A percentile compares a stretch with the other conserved stretches of the same genome.
Evolutionary conservation across 2,888 invertebrate species (phyloP).

Genomic region (Tachina lurida): DNA sequence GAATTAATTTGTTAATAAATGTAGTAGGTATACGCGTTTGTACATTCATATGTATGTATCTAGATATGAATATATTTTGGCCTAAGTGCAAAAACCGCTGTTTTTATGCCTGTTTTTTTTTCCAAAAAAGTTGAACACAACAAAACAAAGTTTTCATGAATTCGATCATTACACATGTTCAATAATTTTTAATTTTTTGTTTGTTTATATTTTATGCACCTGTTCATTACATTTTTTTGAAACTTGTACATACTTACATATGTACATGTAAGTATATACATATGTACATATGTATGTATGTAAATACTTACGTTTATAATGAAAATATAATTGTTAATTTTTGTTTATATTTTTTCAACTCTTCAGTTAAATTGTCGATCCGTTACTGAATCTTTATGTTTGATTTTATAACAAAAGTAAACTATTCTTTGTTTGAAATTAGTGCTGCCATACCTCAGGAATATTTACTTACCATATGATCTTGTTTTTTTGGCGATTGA

Average conservation of each 20-base stretch:
- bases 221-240: background rate
- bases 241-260: too few species aligned
- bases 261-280: too few species aligned
- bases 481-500: background rate
- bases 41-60: background rate
- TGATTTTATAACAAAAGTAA: slow-evolving; percentile 22
- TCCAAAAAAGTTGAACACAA: background rate
- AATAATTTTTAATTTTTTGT: background rate
- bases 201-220: background rate
- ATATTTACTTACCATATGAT: background rate
- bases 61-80: background rate
- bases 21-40: background rate
- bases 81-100: background rate
- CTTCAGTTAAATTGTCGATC: slow-evolving; percentile 16
- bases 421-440: slow-evolving; percentile 42
- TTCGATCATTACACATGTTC: background rate
- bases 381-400: slow-evolving; percentile 31
- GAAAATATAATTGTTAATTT: background rate
- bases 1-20: background rate
- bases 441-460: background rate
- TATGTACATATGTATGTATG: too few species aligned
- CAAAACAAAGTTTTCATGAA: background rate
- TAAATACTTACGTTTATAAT: background rate
- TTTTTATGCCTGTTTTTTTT: background rate
- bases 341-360: slow-evolving; percentile 11